These are phyloP conservation scores for Heliocidaris tuberculata DNA, from an alignment of 35 echinoderm and acorn worm species.

Conservation along the genomic window DNA sequence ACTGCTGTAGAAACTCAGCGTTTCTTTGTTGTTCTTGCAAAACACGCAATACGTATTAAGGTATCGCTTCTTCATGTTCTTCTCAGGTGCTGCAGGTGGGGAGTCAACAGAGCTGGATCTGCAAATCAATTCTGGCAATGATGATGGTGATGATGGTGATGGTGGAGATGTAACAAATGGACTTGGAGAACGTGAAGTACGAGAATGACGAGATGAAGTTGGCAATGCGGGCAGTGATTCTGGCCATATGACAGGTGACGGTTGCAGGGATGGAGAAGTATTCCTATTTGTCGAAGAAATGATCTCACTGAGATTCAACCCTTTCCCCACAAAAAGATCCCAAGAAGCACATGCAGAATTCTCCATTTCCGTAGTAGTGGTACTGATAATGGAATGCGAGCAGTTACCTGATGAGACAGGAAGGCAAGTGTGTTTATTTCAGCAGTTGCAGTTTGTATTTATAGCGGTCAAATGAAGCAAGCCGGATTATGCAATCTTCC, in stretches of 20 bases:
- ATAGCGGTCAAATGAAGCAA: background rate
- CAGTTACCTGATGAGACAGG: background rate
- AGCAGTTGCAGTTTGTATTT: background rate
- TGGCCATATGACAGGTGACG: background rate
- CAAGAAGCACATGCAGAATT: background rate
- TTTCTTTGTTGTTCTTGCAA: conserved; percentile 87
- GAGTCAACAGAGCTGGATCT: background rate
- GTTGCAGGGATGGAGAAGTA: background rate
- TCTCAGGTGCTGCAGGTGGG: background rate
- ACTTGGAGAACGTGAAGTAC: background rate
- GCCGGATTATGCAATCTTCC: background rate
- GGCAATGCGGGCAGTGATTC: background rate
- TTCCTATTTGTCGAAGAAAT: background rate
- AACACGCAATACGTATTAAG: conserved; percentile 65
- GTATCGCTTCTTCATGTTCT: background rate
- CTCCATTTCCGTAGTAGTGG: background rate
- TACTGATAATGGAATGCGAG: background rate
- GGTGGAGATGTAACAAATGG: background rate
- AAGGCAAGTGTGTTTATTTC: background rate
- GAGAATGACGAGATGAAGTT: background rate
- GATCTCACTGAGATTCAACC: background rate
- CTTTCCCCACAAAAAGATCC: background rate
- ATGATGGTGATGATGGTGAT: background rate
- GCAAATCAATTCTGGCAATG: background rate
- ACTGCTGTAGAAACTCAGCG: conserved; percentile 47